Base-by-base conservation (phyloP, 2,113 vertebrate species). In the Leiothrix lutea region DNA sequence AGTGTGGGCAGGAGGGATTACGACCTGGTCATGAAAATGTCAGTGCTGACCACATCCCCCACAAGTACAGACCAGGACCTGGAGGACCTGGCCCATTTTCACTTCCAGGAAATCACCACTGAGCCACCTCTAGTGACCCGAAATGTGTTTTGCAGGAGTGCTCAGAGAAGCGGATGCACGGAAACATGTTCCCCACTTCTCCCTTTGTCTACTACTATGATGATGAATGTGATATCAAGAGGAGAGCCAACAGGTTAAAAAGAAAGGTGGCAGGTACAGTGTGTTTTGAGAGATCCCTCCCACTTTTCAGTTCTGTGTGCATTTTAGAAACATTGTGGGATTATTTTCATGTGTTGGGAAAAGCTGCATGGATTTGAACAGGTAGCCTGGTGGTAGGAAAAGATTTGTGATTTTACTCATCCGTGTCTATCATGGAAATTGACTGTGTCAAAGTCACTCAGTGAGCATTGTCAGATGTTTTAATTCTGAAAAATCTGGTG, bases 131-230 rank as follows among this genome's bases (percentile, higher is more conserved):
- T 7, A 14, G 13, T 97, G 81, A 97, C 89, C 40, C 82, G 45
- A 57, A 66, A 73, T 95, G 50, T 96, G 93, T 97, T 96, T 98
- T 98, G 36, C 95, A 98, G 98, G 98, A 98, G 84, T 98, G 98
- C 85, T 81, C 92, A 19, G 97, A 98, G 62, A 97, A 73, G 80
- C 77, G 98, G 31, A 98, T 98, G 98, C 97, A 97, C 36, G 97
- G 94, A 48, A 97, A 93, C 50, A 86, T 83, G n/a, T 97, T 98
- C 69, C 98, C 98, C 36, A 50, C 95, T 7, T 98, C 97, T 66
- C 98, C 98, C 0, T 98, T 98, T 20, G 33, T 98, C 91, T 97
- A 56, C 89, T 97, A 93, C 95, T 98, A 98, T 3, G 98, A 98
- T 28, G 70, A 96, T 16, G 96, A 97, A 36, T 88, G 90, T 0